phyloP scores from a whole-genome alignment of 2,888 invertebrate species.

The Dioctria rufipes region DNA sequence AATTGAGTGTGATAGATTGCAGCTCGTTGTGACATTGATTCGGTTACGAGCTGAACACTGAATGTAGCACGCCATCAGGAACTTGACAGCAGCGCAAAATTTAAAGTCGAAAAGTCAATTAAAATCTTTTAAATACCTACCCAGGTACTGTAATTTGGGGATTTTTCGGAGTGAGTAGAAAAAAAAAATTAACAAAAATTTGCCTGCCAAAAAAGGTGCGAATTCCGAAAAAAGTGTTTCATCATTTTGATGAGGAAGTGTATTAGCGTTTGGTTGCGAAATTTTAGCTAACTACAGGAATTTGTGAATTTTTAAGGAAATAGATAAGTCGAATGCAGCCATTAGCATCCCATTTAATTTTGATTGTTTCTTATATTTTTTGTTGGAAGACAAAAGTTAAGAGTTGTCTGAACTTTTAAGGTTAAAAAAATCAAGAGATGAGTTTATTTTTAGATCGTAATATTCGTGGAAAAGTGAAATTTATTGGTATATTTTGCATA shows the following conservation, averaged over 20 bases:
- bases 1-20: conserved; percentile 18
- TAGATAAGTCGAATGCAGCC: neutral
- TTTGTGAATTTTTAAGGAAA: neutral
- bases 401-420: no score
- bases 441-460: no score
- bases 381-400: neutral
- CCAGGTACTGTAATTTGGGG: neutral
- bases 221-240: neutral
- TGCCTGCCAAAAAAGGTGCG: neutral
- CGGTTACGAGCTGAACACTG: neutral
- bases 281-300: neutral
- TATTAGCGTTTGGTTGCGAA: conserved; percentile 7
- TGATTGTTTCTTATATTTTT: neutral
- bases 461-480: no score
- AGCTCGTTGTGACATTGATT: conserved; percentile 9
- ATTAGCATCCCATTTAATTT: neutral
- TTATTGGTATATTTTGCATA: no score
- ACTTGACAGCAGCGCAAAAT: neutral
- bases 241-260: neutral
- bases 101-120: no score
- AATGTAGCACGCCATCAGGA: neutral
- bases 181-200: neutral
- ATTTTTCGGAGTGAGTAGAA: neutral
- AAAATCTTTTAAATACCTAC: neutral
- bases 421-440: no score